phyloP scores from a whole-genome alignment of 2,113 vertebrate genomes.

The Mungos mungo region DNA sequence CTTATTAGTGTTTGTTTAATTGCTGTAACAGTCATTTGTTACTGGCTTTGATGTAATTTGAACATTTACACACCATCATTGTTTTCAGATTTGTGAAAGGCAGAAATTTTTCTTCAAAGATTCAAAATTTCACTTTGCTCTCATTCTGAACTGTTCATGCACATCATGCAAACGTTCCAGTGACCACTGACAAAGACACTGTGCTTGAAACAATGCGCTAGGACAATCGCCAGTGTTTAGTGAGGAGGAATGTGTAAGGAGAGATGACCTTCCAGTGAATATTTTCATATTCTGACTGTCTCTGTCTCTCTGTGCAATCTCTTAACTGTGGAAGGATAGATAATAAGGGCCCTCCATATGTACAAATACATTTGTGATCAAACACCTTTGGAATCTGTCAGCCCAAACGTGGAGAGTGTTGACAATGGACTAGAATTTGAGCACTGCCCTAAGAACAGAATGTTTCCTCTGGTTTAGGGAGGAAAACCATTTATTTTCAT shows the following conservation, averaged over 20 bases:
- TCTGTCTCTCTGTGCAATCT: not conserved
- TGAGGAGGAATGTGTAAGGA: not conserved
- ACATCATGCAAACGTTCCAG: not conserved
- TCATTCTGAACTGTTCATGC: not conserved
- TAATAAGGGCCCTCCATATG: not conserved
- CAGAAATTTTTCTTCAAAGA: not conserved
- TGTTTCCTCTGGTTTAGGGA: not conserved
- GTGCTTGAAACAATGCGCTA: not conserved
- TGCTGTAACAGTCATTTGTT: not conserved
- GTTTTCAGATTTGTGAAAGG: conserved; percentile 5
- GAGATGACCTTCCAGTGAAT: not conserved
- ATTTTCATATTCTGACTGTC: not conserved
- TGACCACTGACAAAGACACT: not conserved
- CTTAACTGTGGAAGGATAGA: not conserved
- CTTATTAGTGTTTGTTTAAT: not conserved
- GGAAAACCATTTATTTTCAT: not conserved
- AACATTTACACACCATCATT: not conserved
- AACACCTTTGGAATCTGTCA: not conserved
- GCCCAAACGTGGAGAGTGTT: not conserved
- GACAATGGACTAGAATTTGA: not conserved
- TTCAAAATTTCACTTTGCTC: not conserved
- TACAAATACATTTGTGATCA: not conserved
- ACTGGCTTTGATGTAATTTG: not conserved
- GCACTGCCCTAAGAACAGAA: not conserved
- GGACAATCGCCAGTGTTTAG: not conserved